Evolutionary conservation across 2,797 vertebrate species (phyloP).

Genomic region (Schizothorax lantsangensis): DNA sequence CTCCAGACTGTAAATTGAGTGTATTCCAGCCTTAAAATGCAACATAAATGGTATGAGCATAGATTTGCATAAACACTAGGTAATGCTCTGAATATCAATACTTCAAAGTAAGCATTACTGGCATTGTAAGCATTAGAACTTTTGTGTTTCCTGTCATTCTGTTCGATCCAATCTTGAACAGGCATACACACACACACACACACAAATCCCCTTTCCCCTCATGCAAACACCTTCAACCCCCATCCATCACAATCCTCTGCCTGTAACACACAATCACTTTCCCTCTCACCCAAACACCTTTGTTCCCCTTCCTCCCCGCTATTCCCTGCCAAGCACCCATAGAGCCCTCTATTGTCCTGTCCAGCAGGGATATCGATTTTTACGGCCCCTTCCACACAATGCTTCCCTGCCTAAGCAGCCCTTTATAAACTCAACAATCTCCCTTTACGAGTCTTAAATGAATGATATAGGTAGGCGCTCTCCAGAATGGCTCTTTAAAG

Average conservation of each 20-base stretch:
- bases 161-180: conserved; percentile 2
- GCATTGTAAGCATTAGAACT: neutral
- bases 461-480: conserved; percentile 65
- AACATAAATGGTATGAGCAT: neutral
- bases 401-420: conserved; percentile 55
- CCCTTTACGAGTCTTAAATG: conserved; percentile 66
- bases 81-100: neutral
- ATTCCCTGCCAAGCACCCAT: conserved; percentile 28
- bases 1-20: neutral
- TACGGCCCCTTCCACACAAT: conserved; percentile 59
- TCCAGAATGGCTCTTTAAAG: conserved; percentile 47
- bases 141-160: conserved; percentile 1
- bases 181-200: conserved; percentile 26
- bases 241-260: conserved; percentile 40
- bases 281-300: conserved; percentile 42
- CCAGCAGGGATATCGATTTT: conserved; percentile 66
- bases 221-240: conserved; percentile 9
- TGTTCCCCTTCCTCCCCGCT: conserved; percentile 13
- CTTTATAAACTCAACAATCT: conserved; percentile 73
- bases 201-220: conserved; percentile 5
- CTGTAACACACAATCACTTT: conserved; percentile 47
- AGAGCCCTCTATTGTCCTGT: conserved; percentile 55
- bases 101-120: too few species aligned
- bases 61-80: neutral
- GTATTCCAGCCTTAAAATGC: neutral